Evolutionary conservation across 2,888 invertebrate genomes (phyloP).

Genomic region (Dichetophora obliterata): DNA sequence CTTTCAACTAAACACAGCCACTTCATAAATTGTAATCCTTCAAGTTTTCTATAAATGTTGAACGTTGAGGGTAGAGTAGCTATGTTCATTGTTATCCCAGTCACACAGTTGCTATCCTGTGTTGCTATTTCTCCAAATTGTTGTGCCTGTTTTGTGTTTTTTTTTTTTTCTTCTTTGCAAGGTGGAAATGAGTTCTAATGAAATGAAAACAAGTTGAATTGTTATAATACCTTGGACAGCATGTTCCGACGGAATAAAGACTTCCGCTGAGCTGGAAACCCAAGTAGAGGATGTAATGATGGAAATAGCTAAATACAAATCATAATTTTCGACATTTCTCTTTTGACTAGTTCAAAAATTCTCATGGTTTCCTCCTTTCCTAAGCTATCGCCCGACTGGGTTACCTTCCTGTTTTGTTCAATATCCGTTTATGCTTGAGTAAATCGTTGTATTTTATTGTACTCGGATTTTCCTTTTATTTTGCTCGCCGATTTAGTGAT

Average conservation of each 20-base stretch:
- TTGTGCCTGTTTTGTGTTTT: no score
- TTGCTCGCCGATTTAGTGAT: neutral
- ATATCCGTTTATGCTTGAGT: slow-evolving; percentile 10
- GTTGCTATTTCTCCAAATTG: no score
- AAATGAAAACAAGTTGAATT: slow-evolving; percentile 29
- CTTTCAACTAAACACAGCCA: slow-evolving; percentile 2
- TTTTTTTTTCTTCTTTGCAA: neutral
- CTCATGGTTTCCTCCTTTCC: neutral
- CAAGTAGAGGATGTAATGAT: no score
- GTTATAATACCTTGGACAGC: neutral
- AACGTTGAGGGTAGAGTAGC: no score
- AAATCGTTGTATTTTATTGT: slow-evolving; percentile 27
- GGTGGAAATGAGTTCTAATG: slow-evolving; percentile 34
- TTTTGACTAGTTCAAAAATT: neutral
- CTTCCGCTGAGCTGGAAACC: no score
- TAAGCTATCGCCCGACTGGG: neutral
- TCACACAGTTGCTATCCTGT: no score
- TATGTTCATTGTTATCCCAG: no score
- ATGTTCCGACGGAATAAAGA: no score
- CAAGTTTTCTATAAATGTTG: slow-evolving; percentile 3
- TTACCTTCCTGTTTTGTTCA: slow-evolving; percentile 30
- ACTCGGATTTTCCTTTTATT: slow-evolving; percentile 29
- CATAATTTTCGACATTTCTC: neutral
- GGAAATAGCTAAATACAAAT: neutral
- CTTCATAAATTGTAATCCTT: slow-evolving; percentile 36